phyloP scores from a whole-genome alignment of 37 sponge, comb jelly and placozoan genomes.

The Bolinopsis microptera region DNA sequence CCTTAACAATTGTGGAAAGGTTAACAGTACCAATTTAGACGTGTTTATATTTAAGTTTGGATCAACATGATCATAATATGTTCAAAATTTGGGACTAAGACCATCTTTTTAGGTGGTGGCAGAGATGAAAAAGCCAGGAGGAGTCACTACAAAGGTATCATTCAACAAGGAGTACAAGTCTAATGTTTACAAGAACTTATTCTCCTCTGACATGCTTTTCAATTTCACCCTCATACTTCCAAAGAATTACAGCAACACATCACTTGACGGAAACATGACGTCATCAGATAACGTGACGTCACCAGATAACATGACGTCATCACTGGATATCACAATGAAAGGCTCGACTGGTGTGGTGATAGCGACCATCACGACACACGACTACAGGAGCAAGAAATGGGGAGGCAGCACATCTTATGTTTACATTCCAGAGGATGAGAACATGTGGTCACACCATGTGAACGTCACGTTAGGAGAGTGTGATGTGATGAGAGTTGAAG shows the following conservation, averaged over 20 bases:
- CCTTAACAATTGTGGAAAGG: no score
- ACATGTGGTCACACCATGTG: neutral
- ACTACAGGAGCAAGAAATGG: neutral
- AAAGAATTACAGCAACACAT: neutral
- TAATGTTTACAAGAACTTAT: neutral
- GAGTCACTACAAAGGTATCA: neutral
- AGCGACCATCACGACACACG: neutral
- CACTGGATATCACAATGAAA: neutral
- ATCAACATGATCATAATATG: no score
- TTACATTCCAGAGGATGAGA: neutral
- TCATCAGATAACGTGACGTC: neutral
- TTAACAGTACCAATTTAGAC: no score
- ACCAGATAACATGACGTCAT: neutral
- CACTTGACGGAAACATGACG: neutral
- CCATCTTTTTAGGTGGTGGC: neutral
- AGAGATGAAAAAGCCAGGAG: neutral
- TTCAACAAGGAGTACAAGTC: neutral
- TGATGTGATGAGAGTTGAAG: constrained; percentile 17
- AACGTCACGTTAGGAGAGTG: neutral
- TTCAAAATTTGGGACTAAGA: no score
- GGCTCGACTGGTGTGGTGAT: neutral
- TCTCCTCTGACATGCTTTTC: neutral
- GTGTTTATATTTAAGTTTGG: no score
- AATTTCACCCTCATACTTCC: neutral
- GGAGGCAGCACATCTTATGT: neutral